A percentile compares a stretch with the other conserved stretches of the same genome.
Conservation (phyloP, 2,113 vertebrate species). For the Myodes glareolus region DNA sequence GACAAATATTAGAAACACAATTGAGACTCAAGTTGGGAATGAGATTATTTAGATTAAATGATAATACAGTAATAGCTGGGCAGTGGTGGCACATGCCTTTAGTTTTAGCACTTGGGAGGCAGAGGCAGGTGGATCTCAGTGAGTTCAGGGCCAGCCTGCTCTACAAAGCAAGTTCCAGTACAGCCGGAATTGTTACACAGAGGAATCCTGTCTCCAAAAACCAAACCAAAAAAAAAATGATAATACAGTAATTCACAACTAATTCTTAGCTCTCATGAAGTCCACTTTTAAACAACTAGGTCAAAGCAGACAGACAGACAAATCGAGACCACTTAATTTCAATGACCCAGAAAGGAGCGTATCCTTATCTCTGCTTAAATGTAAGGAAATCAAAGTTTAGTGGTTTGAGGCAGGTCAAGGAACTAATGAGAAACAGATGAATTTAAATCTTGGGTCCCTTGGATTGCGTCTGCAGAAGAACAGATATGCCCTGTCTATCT, state of each 20-base stretch:
- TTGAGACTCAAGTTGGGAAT: background rate
- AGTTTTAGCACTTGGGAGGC: no score
- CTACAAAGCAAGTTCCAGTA: no score
- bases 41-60: background rate
- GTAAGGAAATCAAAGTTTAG: background rate
- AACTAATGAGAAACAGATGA: background rate
- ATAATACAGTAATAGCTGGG: background rate
- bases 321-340: background rate
- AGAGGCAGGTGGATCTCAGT: no score
- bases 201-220: no score
- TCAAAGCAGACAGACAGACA: background rate
- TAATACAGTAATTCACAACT: no score
- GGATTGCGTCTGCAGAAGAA: background rate
- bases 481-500: background rate
- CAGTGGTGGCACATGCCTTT: no score
- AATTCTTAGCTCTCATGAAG: no score
- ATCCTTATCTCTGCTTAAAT: background rate
- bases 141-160: no score
- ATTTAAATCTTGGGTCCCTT: background rate
- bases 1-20: conserved; percentile 9
- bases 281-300: no score
- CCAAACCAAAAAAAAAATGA: no score
- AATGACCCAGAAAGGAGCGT: background rate
- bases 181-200: no score
- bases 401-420: background rate